These are phyloP conservation scores for Oligia fasciuncula DNA, from an alignment of 2,888 invertebrate genomes.

Conservation along the genomic window DNA sequence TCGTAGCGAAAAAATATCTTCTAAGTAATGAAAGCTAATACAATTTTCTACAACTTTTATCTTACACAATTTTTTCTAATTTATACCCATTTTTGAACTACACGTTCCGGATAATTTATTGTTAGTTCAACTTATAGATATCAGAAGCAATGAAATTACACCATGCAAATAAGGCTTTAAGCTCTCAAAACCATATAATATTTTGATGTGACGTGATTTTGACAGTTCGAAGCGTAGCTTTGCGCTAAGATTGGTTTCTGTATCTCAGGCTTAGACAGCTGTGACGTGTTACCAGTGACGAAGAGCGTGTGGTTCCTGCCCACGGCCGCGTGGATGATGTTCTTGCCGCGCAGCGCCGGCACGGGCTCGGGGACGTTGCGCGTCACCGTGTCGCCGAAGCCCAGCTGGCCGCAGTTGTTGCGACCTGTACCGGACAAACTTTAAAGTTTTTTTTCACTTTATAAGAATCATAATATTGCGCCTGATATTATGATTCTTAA, in stretches of 20 bases:
- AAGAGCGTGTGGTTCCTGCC: slow-evolving; percentile 97
- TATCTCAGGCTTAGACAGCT: too few relatives aligned
- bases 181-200: too few relatives aligned
- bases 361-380: slow-evolving; percentile 94
- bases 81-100: too few relatives aligned
- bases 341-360: slow-evolving; percentile 93
- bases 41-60: too few relatives aligned
- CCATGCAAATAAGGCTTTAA: background rate
- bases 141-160: too few relatives aligned
- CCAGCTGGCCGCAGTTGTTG: slow-evolving; percentile 96
- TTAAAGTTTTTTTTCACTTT: too few relatives aligned
- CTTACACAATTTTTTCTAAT: too few relatives aligned
- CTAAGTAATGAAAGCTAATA: too few relatives aligned
- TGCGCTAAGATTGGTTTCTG: background rate
- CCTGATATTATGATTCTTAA: too few relatives aligned
- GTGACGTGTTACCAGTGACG: slow-evolving; percentile 91
- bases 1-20: too few relatives aligned
- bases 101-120: background rate
- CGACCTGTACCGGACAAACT: slow-evolving; percentile 86
- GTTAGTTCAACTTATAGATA: background rate
- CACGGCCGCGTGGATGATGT: slow-evolving; percentile 96
- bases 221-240: background rate
- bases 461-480: background rate
- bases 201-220: background rate
- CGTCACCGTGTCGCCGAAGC: slow-evolving; percentile 93